Base-by-base conservation (phyloP, 2,113 vertebrate genomes). In the Chaetops frenatus region DNA sequence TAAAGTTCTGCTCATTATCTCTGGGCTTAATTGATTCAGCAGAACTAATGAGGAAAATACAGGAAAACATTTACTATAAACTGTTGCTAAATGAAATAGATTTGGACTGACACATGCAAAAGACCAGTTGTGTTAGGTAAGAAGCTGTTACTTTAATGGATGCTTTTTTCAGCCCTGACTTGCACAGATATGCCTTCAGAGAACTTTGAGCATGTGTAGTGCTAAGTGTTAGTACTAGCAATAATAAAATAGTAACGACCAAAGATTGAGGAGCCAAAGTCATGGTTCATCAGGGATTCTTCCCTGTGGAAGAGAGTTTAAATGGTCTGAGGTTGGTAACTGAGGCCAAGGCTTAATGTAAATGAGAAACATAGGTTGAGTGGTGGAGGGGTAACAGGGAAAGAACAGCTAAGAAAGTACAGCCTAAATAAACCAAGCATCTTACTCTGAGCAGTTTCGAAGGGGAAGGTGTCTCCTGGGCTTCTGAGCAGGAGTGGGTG, bases 341-440 rank as follows among this genome's bases (percentile, higher is more conserved):
- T 73, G 90, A 69, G 90, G 96, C 95, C 95, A 71, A 93, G 94
- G 85, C 92, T 62, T 72, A 89, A 70, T 4, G 2, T 50, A 94
- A 96, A 97, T 97, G 97, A 95, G 97, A 97, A 97, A 96, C 91
- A 81, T 95, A 96, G 85, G 88, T 27, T 35, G 93, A 88, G 82
- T 42, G 53, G 90, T 81, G 92, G 42, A 88, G 61, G 42, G 62
- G 84, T 84, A 82, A 40, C 36, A 72, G 71, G 95, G 94, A 94
- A 74, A 47, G 20, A 51, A 31, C 81, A 77, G 86, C 97, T 96
- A 56, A 94, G 83, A 91, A 96, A 96, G 93, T 83, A 74, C 77
- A 66, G 90, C 56, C 79, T 94, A 90, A 93, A 78, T 90, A 91
- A 86, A 89, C 82, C 96, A 69, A 81, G 65, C 1, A 0, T 66